Evolutionary conservation across 1,140 invertebrate genomes (phyloP).

Genomic region (Drosophila persimilis): DNA sequence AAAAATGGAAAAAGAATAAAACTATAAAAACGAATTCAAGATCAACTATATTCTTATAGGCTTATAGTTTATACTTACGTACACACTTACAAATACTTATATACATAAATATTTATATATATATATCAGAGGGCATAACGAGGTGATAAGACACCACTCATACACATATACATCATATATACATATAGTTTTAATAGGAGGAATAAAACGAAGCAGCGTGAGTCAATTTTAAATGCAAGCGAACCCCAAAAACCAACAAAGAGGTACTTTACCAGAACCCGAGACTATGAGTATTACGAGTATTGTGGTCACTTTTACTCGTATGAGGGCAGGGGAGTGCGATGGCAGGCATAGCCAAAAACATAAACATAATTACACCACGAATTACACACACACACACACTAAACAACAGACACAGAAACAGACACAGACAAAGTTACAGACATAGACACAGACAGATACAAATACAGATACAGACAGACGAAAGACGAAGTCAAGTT

Average conservation of each 20-base stretch:
- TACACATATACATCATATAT: slow-evolving; percentile 44
- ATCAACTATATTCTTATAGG: slow-evolving; percentile 81
- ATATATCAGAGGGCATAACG: slow-evolving; percentile 57
- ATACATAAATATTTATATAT: slow-evolving; percentile 53
- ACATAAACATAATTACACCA: slow-evolving; percentile 74
- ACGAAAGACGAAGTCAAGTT: slow-evolving; percentile 55
- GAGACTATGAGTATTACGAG: slow-evolving; percentile 52
- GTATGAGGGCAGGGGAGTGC: slow-evolving; percentile 41
- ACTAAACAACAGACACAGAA: slow-evolving; percentile 40
- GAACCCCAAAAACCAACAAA: slow-evolving; percentile 23
- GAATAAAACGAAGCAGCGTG: slow-evolving; percentile 45
- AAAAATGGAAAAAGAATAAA: slow-evolving; percentile 36
- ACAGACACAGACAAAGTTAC: slow-evolving; percentile 19
- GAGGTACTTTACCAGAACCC: neutral
- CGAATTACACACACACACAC: slow-evolving; percentile 70
- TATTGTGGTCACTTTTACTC: slow-evolving; percentile 34
- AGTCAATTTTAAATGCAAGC: slow-evolving; percentile 70
- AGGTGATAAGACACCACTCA: slow-evolving; percentile 53
- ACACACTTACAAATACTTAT: slow-evolving; percentile 63
- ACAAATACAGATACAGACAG: slow-evolving; percentile 51
- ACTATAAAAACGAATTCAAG: slow-evolving; percentile 43
- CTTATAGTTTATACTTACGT: slow-evolving; percentile 79
- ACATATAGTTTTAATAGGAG: slow-evolving; percentile 67
- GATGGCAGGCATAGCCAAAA: slow-evolving; percentile 38
- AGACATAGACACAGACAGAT: slow-evolving; percentile 41